A percentile compares a stretch with the other conserved stretches of the same genome.
These are phyloP conservation scores for Oithona nana DNA, from an alignment of 2,888 invertebrate genomes.

Conservation along the genomic window DNA sequence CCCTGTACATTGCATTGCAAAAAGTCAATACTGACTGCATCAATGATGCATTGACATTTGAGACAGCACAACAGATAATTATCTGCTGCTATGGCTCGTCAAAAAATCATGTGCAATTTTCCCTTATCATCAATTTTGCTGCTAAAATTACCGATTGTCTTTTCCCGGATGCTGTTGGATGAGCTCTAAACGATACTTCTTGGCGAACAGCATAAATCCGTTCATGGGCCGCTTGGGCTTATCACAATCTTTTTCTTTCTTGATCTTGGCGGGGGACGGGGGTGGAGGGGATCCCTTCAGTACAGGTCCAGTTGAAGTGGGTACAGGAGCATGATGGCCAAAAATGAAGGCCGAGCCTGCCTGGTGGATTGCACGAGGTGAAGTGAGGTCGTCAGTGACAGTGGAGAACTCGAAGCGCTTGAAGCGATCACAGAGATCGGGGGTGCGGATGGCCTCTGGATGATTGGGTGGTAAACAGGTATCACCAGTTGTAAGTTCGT, in stretches of 20 bases:
- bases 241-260: constrained; percentile 16
- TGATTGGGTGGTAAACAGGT: constrained; percentile 25
- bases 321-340: not conserved
- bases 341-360: not conserved
- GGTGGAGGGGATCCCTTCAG: constrained; percentile 15
- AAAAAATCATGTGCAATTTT: too few species aligned
- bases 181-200: constrained; percentile 30
- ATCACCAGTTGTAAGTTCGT: constrained; percentile 27
- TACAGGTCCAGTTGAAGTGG: not conserved
- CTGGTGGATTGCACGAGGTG: not conserved
- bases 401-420: constrained; percentile 2
- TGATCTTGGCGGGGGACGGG: constrained; percentile 12
- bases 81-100: too few species aligned
- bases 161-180: constrained; percentile 33
- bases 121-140: too few species aligned
- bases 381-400: not conserved
- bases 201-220: constrained; percentile 35
- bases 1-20: too few species aligned
- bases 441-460: constrained; percentile 20
- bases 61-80: not conserved
- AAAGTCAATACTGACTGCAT: too few species aligned
- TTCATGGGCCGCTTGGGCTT: constrained; percentile 35
- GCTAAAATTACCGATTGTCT: constrained; percentile 31
- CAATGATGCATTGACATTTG: too few species aligned
- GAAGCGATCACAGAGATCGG: constrained; percentile 16